Evolutionary conservation across 2,113 vertebrate genomes (phyloP), one percentile per base, ranked within the genome.

Genomic region (Oplegnathus fasciatus): DNA sequence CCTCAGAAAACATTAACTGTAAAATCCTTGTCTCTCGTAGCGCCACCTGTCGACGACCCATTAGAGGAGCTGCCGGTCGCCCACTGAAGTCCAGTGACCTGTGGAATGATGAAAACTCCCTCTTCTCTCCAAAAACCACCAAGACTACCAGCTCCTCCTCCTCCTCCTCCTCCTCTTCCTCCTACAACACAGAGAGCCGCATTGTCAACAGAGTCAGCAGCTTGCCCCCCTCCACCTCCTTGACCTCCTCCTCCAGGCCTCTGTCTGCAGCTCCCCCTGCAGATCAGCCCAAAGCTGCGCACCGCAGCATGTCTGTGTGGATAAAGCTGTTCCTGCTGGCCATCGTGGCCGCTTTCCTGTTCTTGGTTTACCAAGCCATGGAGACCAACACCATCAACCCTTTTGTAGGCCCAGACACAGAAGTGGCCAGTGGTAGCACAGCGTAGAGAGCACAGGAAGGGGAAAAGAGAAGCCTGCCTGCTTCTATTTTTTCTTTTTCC

Each of bases 311-410:
- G 89, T 94, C 97, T 3, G 84, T 97, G 81, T 99, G 98, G 98
- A 95, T 97, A 85, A 98, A 98, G 96, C 92, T 98, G 78, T 84
- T 98, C 88, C 93, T 99, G 32, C 91, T 98, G 78, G 92, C 95
- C 37, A 34, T 95, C 4, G 90, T 97, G 76, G 95, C 88, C 0
- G 91, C 93, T 20, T 98, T 99, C 92, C 90, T 98, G 82, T 95
- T 97, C 93, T 91, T 98, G 66, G 95, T 99, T 75, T 99, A 98
- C 93, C 97, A 98, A 93, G 95, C 97, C 90, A 99, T 99, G 98
- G 98, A 99, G 96, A 96, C 96, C 91, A 97, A 98, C 91, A 94
- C 95, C 94, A 92, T 89, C 86, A 97, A 93, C 91, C 97, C 97
- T 0, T 99, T 96, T 26, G 24, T 2, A 7, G 20, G n/a, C 26